Evolutionary conservation across 2,888 invertebrate genomes (phyloP).

Genomic region (Trachelus iudaicus): DNA sequence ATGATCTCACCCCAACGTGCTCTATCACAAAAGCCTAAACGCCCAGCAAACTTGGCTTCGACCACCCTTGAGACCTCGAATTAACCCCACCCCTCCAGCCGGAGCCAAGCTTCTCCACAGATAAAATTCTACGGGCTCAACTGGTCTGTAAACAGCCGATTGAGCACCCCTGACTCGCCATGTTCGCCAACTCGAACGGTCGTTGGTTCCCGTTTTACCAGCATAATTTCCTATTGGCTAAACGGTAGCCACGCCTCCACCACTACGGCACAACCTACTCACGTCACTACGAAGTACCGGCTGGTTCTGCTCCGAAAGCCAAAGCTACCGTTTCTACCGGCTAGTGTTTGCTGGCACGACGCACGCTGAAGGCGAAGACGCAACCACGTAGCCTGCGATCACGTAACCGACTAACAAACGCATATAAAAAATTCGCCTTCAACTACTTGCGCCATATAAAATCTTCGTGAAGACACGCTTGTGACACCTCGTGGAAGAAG

Average conservation of each 20-base stretch:
- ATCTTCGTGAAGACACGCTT: background rate
- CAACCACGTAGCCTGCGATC: background rate
- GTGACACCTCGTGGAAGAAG: background rate
- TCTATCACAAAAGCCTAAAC: slow-evolving; percentile 36
- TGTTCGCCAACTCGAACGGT: slow-evolving; percentile 43
- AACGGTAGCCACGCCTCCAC: slow-evolving; percentile 43
- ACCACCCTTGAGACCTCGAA: slow-evolving; percentile 21
- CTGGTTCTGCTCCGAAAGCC: background rate
- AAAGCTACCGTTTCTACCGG: slow-evolving; percentile 32
- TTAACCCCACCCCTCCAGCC: slow-evolving; percentile 29
- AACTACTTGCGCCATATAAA: background rate
- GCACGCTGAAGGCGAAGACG: slow-evolving; percentile 45
- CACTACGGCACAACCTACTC: slow-evolving; percentile 27
- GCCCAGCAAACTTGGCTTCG: slow-evolving; percentile 24
- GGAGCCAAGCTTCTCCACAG: background rate
- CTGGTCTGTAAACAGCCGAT: slow-evolving; percentile 15
- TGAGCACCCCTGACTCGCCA: slow-evolving; percentile 63
- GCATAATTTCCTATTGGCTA: slow-evolving; percentile 40
- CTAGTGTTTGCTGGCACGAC: slow-evolving; percentile 59
- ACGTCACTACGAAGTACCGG: background rate
- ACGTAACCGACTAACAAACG: background rate
- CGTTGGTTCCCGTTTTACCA: slow-evolving; percentile 43
- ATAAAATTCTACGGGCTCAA: background rate
- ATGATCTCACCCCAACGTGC: slow-evolving; percentile 5
- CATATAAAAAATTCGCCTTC: background rate